phyloP scores from a whole-genome alignment of 2,113 vertebrate species.

The Megaleporinus macrocephalus region DNA sequence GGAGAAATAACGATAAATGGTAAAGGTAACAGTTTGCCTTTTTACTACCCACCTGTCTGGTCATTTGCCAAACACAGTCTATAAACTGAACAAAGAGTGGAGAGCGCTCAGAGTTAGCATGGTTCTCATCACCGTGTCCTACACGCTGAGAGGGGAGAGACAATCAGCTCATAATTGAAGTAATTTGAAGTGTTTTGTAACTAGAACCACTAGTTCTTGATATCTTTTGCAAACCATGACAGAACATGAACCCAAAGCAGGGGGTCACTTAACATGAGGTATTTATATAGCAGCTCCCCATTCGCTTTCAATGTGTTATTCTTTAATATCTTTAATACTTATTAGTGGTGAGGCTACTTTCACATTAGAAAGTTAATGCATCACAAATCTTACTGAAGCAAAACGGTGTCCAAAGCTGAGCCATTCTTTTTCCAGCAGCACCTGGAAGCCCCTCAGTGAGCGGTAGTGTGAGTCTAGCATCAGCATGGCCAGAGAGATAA shows the following conservation, averaged over 20 bases:
- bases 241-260: too few species aligned
- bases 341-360: neutral
- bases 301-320: neutral
- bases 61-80: conserved; percentile 99
- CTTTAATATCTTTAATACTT: neutral
- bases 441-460: conserved; percentile 91
- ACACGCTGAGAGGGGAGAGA: conserved; percentile 79
- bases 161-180: neutral
- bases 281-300: neutral
- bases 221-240: too few species aligned
- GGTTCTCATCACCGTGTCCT: conserved; percentile 92
- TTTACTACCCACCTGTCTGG: conserved; percentile 83
- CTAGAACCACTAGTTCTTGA: too few species aligned
- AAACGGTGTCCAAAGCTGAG: conserved; percentile 95
- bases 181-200: too few species aligned
- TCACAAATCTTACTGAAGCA: conserved; percentile 81
- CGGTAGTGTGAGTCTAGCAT: conserved; percentile 95
- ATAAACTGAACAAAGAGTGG: conserved; percentile 97
- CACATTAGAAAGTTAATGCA: too few species aligned
- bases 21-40: neutral
- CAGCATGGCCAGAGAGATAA: conserved; percentile 92
- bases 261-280: too few species aligned
- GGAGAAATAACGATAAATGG: neutral
- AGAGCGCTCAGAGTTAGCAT: conserved; percentile 91
- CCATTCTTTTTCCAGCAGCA: conserved; percentile 96